Percentiles rank a stretch among this genome's conserved stretches.
Conservation (phyloP, 2,888 invertebrate species). For the Mesoligia furuncula region DNA sequence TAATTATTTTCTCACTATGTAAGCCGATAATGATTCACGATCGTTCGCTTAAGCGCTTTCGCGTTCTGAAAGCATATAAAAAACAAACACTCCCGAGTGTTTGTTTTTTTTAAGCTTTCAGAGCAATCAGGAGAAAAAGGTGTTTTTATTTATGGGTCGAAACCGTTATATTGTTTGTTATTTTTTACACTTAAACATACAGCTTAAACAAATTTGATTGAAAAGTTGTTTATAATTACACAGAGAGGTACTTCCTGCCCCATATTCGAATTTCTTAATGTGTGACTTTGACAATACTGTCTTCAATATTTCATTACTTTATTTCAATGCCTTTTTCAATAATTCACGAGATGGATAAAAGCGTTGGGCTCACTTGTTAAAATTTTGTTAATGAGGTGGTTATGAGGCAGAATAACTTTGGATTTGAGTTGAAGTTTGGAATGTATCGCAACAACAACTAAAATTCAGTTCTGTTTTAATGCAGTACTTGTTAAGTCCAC, state of each 20-base stretch:
- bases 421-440: neutral
- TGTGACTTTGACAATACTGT: neutral
- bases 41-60: neutral
- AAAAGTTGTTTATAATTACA: too few species aligned
- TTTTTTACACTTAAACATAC: too few species aligned
- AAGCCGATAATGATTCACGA: slow-evolving; percentile 42
- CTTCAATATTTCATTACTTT: neutral
- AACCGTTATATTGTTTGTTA: neutral
- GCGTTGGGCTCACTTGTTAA: too few species aligned
- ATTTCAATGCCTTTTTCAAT: neutral
- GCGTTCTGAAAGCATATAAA: too few species aligned
- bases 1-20: slow-evolving; percentile 14
- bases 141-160: slow-evolving; percentile 1
- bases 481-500: neutral
- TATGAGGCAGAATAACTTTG: neutral
- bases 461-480: neutral
- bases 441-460: neutral
- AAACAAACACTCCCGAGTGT: too few species aligned
- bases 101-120: slow-evolving; percentile 18
- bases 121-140: slow-evolving; percentile 11
- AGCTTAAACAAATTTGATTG: too few species aligned
- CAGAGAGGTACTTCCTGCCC: neutral
- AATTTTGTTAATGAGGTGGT: neutral
- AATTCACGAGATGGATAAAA: neutral
- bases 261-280: neutral